phyloP scores from a whole-genome alignment of 2,113 vertebrate genomes.

The Nerophis lumbriciformis region DNA sequence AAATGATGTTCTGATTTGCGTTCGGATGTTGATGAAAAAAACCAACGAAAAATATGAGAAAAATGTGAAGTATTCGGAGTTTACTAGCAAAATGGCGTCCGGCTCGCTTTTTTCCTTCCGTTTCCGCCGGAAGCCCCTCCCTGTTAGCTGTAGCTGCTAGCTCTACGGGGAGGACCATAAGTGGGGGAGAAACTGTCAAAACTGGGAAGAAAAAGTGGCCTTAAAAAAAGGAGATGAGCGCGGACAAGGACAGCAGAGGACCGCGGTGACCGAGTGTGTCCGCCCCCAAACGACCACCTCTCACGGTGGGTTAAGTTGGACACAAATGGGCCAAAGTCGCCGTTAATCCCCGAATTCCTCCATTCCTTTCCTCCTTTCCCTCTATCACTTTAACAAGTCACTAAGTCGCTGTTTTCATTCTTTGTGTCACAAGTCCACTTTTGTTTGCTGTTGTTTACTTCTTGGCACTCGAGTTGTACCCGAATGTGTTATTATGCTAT shows the following conservation, averaged over 20 bases:
- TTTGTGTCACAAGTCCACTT: too few relatives aligned
- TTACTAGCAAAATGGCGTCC: neutral
- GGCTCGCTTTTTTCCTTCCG: constrained; percentile 12
- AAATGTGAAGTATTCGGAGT: too few relatives aligned
- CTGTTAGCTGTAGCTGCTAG: constrained; percentile 50
- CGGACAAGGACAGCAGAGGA: constrained; percentile 17
- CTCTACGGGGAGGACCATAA: constrained; percentile 28
- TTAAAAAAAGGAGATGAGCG: constrained; percentile 24
- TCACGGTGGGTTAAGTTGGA: constrained; percentile 15
- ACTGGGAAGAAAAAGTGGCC: constrained; percentile 17
- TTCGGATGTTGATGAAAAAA: too few relatives aligned
- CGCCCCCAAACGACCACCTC: neutral
- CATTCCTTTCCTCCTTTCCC: neutral
- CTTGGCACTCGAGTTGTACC: too few relatives aligned
- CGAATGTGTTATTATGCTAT: too few relatives aligned
- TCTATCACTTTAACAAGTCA: too few relatives aligned
- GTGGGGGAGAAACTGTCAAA: constrained; percentile 14
- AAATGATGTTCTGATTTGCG: too few relatives aligned
- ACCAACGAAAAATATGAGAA: too few relatives aligned
- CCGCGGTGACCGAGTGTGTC: constrained; percentile 40
- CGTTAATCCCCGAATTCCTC: constrained; percentile 13
- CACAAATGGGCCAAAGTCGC: neutral
- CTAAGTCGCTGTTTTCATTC: too few relatives aligned
- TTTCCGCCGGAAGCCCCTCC: constrained; percentile 62
- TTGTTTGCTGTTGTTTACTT: too few relatives aligned